Percentiles rank a stretch among this genome's conserved stretches.
These are phyloP conservation scores for Phylloscopus trochiloides DNA, from an alignment of 2,113 vertebrate genomes.

Conservation along the genomic window DNA sequence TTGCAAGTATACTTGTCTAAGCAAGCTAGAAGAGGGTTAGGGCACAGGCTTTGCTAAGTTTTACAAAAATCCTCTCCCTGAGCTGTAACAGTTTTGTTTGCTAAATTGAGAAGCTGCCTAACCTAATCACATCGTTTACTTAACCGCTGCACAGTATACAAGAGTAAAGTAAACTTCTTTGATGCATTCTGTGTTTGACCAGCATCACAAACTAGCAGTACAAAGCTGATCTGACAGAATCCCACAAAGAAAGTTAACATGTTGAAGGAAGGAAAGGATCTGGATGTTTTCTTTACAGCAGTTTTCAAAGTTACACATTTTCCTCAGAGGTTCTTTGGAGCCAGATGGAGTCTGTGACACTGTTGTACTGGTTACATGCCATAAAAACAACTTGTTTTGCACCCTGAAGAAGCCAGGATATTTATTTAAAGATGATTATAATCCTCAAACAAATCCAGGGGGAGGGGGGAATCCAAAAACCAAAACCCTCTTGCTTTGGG, in stretches of 20 bases:
- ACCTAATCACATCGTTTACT: background rate
- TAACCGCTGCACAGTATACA: background rate
- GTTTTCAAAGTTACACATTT: background rate
- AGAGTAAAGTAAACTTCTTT: background rate
- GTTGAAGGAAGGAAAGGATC: background rate
- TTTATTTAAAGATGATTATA: background rate
- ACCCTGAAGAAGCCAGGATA: background rate
- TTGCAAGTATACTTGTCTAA: background rate
- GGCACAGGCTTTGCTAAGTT: background rate
- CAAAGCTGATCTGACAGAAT: constrained; percentile 18
- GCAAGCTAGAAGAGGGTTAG: background rate
- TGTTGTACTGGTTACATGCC: background rate
- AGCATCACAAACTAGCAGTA: background rate
- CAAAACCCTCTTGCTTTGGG: background rate
- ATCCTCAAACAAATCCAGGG: background rate
- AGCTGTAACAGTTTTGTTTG: background rate
- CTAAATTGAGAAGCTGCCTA: background rate
- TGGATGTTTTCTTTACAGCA: constrained; percentile 15
- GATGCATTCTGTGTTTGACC: background rate
- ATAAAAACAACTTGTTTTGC: background rate
- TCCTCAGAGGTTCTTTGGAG: background rate
- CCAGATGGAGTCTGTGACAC: background rate
- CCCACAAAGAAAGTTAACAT: background rate
- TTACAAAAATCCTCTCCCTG: background rate
- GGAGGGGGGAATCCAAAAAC: background rate